Percentiles rank a stretch among this genome's conserved stretches.
Evolutionary conservation across 2,797 vertebrate species (phyloP).

Genomic region (Neostethus bicornis): DNA sequence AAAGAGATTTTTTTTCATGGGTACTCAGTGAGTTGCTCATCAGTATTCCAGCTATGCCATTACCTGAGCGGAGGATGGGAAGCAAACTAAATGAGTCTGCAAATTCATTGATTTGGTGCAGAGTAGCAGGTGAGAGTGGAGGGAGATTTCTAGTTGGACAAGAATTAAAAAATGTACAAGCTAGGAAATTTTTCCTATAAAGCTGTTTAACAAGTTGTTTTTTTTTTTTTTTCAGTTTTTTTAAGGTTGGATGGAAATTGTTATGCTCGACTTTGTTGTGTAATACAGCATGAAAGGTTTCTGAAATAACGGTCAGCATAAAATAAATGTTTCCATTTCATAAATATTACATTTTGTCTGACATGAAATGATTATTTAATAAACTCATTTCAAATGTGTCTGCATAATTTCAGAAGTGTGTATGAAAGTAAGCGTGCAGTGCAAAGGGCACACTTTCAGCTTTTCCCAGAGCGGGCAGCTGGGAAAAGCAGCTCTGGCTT

Average conservation of each 20-base stretch:
- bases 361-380: constrained; percentile 12
- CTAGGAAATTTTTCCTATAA: constrained; percentile 6
- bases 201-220: constrained; percentile 9
- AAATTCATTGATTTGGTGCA: constrained; percentile 80
- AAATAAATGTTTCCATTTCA: constrained; percentile 4
- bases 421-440: constrained; percentile 16
- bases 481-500: constrained; percentile 11
- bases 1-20: constrained; percentile 61
- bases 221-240: background rate
- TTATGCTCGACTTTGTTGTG: background rate
- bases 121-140: constrained; percentile 69
- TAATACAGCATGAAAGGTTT: constrained; percentile 5
- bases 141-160: constrained; percentile 38
- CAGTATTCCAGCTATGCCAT: constrained; percentile 76
- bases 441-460: constrained; percentile 17
- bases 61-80: constrained; percentile 78
- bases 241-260: constrained; percentile 8
- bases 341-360: constrained; percentile 2
- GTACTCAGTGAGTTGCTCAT: constrained; percentile 73
- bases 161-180: constrained; percentile 26
- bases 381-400: constrained; percentile 8
- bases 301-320: background rate
- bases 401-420: constrained; percentile 14
- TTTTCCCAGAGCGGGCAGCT: constrained; percentile 21
- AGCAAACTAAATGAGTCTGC: constrained; percentile 82